A percentile compares a stretch with the other conserved stretches of the same genome.
Evolutionary conservation across 2,797 vertebrate species (phyloP).

Genomic region (Falco peregrinus): DNA sequence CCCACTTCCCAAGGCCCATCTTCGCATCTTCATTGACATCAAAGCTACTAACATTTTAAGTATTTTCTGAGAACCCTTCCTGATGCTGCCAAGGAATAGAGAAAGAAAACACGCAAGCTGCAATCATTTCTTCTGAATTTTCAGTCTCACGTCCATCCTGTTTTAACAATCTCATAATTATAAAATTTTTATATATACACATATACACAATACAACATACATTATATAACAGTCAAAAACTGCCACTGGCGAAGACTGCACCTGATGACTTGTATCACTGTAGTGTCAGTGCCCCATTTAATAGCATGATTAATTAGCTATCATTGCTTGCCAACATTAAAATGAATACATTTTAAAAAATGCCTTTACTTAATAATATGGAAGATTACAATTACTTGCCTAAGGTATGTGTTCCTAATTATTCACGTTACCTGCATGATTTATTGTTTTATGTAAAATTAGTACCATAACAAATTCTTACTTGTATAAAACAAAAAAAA

Average conservation of each 20-base stretch:
- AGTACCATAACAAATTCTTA: background rate
- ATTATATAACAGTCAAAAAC: conserved; percentile 28
- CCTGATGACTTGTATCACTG: background rate
- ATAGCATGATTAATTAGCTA: background rate
- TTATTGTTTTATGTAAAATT: background rate
- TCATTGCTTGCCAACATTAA: background rate
- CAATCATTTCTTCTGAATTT: background rate
- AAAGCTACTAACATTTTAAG: background rate
- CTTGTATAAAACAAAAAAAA: background rate
- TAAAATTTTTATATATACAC: background rate
- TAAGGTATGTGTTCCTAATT: background rate
- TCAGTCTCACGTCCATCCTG: background rate
- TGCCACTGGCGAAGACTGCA: background rate
- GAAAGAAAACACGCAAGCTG: background rate
- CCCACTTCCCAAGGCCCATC: background rate
- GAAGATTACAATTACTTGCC: background rate
- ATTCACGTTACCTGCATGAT: background rate
- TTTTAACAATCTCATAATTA: conserved; percentile 15
- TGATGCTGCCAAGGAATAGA: background rate
- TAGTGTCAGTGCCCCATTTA: background rate
- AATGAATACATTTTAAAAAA: background rate
- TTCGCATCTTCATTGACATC: background rate
- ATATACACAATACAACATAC: no score
- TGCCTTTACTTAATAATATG: background rate
- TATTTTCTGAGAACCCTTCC: background rate